phyloP scores from a whole-genome alignment of 2,888 invertebrate species.

The Crepidodera aurea region DNA sequence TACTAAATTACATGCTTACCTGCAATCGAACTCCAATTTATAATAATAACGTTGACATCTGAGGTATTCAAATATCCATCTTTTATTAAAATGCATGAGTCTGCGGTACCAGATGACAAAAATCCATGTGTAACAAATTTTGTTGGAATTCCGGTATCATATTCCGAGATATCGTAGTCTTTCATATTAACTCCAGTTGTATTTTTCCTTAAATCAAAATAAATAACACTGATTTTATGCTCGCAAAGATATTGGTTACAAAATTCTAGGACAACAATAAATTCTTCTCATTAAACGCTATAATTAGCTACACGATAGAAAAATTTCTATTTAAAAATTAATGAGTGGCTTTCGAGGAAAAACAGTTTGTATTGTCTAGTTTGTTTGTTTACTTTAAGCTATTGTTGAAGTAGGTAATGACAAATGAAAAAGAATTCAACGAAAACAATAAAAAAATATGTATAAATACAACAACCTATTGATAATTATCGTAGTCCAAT shows the following conservation, averaged over 20 bases:
- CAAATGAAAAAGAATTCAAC: too few species aligned
- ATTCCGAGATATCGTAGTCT: neutral
- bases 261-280: neutral
- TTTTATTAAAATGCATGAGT: neutral
- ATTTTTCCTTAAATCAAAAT: neutral
- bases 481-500: too few species aligned
- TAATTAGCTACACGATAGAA: too few species aligned
- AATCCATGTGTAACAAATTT: neutral
- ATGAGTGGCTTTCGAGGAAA: too few species aligned
- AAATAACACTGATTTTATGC: neutral
- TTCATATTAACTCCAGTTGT: neutral
- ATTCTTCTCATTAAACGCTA: neutral
- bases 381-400: too few species aligned
- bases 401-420: too few species aligned
- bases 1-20: too few species aligned
- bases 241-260: neutral
- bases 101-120: neutral
- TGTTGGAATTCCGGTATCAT: neutral
- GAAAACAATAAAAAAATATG: too few species aligned
- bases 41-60: neutral
- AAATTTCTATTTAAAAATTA: too few species aligned
- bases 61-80: neutral
- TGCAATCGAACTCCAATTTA: conserved; percentile 2
- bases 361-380: too few species aligned
- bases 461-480: too few species aligned